Evolutionary conservation across 2,113 vertebrate species (phyloP).

Genomic region (Numida meleagris): DNA sequence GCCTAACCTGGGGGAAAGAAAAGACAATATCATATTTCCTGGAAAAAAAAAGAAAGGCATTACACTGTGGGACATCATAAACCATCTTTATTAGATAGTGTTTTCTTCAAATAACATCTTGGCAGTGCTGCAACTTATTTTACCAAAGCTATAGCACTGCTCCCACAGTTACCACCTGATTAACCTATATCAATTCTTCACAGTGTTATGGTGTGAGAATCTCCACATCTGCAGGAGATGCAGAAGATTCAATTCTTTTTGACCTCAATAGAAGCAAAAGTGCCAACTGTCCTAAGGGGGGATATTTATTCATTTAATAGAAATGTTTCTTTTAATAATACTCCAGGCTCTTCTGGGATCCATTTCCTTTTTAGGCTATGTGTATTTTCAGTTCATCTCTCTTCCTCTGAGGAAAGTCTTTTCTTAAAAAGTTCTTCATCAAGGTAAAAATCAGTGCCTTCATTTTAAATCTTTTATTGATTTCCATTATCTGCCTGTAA

Average conservation of each 20-base stretch:
- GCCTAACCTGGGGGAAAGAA: not conserved
- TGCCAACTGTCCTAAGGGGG: not conserved
- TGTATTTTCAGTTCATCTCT: not conserved
- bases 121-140: not conserved
- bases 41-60: not conserved
- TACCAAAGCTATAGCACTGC: not conserved
- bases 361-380: not conserved
- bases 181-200: not conserved
- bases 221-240: not conserved
- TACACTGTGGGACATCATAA: conserved; percentile 30
- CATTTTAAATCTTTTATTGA: not conserved
- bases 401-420: not conserved
- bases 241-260: not conserved
- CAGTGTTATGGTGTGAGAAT: not conserved
- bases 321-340: not conserved
- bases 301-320: not conserved
- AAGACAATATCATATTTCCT: conserved; percentile 5
- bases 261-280: not conserved
- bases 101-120: not conserved
- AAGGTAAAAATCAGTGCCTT: not conserved
- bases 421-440: not conserved
- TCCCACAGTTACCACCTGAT: not conserved
- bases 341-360: not conserved
- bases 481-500: not conserved
- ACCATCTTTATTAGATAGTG: not conserved